Evolutionary conservation across 2,888 invertebrate genomes (phyloP).

Genomic region (Limnephilus rhombicus): DNA sequence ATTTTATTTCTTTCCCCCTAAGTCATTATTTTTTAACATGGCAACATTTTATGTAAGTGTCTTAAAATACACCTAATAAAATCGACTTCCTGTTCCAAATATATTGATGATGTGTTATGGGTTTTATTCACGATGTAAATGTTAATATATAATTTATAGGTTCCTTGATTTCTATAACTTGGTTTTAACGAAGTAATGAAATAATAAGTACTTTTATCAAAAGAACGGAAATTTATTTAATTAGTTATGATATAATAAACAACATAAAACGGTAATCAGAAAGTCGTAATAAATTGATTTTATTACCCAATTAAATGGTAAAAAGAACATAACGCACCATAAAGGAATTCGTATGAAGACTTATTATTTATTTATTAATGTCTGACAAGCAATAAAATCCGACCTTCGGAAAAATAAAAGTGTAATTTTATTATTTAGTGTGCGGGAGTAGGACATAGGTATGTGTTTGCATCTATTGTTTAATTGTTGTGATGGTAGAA

Average conservation of each 20-base stretch:
- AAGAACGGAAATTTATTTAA: not conserved
- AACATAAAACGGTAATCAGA: not conserved
- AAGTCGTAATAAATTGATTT: not conserved
- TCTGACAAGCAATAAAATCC: not conserved
- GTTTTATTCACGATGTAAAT: not conserved
- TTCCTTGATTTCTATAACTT: not conserved
- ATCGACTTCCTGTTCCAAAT: not conserved
- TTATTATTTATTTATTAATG: not conserved
- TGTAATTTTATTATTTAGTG: not conserved
- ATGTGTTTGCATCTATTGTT: no score
- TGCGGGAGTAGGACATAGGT: no score
- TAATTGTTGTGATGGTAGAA: no score
- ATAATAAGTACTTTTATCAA: not conserved
- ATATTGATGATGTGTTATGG: not conserved
- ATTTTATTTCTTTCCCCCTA: not conserved
- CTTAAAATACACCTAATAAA: not conserved
- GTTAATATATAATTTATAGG: not conserved
- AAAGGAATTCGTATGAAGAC: not conserved
- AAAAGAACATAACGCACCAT: slow-evolving; percentile 1
- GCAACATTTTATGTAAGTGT: not conserved
- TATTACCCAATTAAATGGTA: not conserved
- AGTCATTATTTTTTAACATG: not conserved
- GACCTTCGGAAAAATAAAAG: not conserved
- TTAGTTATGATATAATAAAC: slow-evolving; percentile 1
- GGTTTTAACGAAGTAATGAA: not conserved